Conservation (phyloP, 2,113 vertebrate genomes). For the Suncus etruscus region DNA sequence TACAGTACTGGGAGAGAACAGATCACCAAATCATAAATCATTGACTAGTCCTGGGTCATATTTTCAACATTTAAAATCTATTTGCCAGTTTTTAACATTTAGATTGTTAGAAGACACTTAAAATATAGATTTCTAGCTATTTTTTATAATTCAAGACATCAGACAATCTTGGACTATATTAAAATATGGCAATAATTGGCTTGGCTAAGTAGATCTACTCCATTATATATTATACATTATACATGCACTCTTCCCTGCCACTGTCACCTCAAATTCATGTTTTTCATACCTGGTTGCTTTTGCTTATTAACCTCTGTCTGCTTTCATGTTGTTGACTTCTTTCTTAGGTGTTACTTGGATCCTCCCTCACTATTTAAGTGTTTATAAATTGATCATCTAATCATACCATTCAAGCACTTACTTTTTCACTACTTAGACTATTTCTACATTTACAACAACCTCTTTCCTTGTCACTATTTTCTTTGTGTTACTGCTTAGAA, state of each 20-base stretch:
- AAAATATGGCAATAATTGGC: neutral
- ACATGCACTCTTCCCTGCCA: fast-evolving
- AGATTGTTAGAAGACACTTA: neutral
- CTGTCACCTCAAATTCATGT: neutral
- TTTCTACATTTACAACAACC: neutral
- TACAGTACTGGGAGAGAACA: neutral
- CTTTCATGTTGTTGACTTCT: neutral
- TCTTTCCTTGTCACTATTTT: neutral
- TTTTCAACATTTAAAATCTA: neutral
- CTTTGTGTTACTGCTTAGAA: neutral
- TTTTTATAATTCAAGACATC: neutral
- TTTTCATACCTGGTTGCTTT: neutral
- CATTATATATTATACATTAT: neutral
- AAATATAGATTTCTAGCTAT: neutral
- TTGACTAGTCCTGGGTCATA: neutral
- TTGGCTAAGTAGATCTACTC: fast-evolving
- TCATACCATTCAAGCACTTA: neutral
- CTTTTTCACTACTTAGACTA: neutral
- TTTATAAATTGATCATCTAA: neutral
- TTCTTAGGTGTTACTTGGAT: neutral
- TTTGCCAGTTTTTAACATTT: neutral
- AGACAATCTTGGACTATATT: neutral
- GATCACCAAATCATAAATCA: neutral
- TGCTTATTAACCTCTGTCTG: neutral
- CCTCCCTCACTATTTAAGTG: neutral